phyloP scores from a whole-genome alignment of 2,113 vertebrate genomes.

The Lamprologus sp. region DNA sequence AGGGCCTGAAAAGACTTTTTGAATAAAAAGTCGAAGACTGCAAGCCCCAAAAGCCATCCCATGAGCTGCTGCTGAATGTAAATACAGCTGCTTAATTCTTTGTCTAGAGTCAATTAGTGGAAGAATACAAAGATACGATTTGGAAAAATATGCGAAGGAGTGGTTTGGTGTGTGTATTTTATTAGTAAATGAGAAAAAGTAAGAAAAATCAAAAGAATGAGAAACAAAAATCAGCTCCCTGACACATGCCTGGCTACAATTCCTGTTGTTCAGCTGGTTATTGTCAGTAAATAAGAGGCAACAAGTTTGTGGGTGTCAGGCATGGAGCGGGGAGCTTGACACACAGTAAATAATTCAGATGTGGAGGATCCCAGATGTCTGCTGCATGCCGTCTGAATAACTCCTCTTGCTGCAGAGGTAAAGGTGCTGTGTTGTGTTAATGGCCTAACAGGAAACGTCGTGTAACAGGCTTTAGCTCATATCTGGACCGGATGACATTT shows the following conservation, averaged over 20 bases:
- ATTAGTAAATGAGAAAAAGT: background rate
- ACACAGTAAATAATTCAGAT: conserved; percentile 33
- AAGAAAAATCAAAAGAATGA: background rate
- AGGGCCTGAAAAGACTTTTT: background rate
- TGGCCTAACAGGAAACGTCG: background rate
- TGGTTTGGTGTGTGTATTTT: background rate
- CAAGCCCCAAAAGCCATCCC: background rate
- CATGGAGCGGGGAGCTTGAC: background rate
- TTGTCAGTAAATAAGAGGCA: conserved; percentile 18
- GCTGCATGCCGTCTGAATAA: background rate
- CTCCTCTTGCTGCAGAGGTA: background rate
- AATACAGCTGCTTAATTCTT: conserved; percentile 30
- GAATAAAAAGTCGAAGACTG: conserved; percentile 1
- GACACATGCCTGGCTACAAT: background rate
- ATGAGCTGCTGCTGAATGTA: conserved; percentile 29
- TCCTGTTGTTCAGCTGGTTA: background rate
- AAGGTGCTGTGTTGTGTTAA: background rate
- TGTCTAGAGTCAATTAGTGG: conserved; percentile 8
- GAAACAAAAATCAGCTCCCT: background rate
- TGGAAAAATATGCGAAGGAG: background rate
- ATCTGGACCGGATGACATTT: conserved; percentile 2
- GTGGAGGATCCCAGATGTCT: background rate
- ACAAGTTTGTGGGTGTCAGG: conserved; percentile 10
- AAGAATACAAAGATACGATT: background rate
- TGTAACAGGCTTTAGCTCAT: background rate